Conservation (phyloP, 1,140 invertebrate species). For the Oedothorax gibbosus region DNA sequence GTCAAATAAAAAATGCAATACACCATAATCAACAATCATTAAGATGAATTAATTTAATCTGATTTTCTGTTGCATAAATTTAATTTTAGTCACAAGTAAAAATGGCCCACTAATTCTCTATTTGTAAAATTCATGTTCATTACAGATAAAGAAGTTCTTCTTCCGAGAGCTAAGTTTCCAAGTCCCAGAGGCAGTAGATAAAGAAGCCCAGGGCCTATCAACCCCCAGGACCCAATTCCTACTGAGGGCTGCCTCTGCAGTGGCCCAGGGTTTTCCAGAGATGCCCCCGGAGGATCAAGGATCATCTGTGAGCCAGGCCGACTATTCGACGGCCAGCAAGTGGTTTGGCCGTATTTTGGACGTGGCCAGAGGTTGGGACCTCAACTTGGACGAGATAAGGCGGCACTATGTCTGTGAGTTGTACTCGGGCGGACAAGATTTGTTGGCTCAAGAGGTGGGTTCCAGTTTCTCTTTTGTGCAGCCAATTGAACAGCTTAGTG, state of each 20-base stretch:
- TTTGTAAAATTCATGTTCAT: neutral
- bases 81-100: neutral
- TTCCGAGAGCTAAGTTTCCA: constrained; percentile 70
- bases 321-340: constrained; percentile 46
- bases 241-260: constrained; percentile 66
- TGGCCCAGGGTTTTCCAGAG: constrained; percentile 64
- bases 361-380: constrained; percentile 82
- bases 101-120: neutral
- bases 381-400: constrained; percentile 80
- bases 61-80: neutral
- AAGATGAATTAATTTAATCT: no score
- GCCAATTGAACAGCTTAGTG: no score
- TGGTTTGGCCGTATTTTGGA: constrained; percentile 77
- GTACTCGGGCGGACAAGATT: constrained; percentile 82
- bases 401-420: constrained; percentile 82
- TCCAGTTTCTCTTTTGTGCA: neutral
- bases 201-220: constrained; percentile 67
- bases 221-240: constrained; percentile 69
- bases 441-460: constrained; percentile 78
- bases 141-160: constrained; percentile 69
- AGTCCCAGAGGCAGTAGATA: constrained; percentile 67
- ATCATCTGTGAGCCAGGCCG: constrained; percentile 55
- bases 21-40: no score
- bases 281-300: constrained; percentile 1
- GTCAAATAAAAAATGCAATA: no score